A percentile compares a stretch with the other conserved stretches of the same genome.
phyloP scores from a whole-genome alignment of 2,797 vertebrate genomes.

The Enteromius anoplus region DNA sequence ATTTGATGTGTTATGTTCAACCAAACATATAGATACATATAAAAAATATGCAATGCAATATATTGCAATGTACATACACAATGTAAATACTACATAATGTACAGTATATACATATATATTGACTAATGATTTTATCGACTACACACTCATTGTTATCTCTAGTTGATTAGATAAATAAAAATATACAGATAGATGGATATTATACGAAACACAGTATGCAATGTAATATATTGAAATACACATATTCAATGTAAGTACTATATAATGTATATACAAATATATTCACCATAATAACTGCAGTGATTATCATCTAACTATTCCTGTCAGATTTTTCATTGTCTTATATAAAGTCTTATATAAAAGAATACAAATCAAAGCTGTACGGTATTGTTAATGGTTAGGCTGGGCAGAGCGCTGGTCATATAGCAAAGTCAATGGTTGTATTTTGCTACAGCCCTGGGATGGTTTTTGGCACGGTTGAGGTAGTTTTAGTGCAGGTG shows the following conservation, averaged over 20 bases:
- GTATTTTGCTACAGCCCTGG: conserved; percentile 33
- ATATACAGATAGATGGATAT: neutral
- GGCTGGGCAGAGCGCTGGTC: conserved; percentile 10
- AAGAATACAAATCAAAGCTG: neutral
- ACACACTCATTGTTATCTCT: neutral
- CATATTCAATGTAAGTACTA: neutral
- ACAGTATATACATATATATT: neutral
- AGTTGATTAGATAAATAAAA: neutral
- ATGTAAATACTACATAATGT: neutral
- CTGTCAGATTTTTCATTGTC: neutral
- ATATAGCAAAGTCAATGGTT: conserved; percentile 24
- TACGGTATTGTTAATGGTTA: conserved; percentile 14
- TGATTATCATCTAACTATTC: no score
- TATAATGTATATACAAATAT: no score
- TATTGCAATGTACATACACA: neutral
- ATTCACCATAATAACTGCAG: neutral
- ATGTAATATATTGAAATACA: neutral
- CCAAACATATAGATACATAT: neutral
- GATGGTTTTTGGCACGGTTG: conserved; percentile 38
- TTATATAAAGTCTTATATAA: neutral
- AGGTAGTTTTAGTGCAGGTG: conserved; percentile 54
- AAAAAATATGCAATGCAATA: neutral
- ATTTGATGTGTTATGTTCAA: neutral
- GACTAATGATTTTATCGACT: neutral
- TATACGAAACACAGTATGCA: no score